These are phyloP conservation scores for Euura saliciscinereae DNA, from an alignment of 1,140 invertebrate species.

Conservation along the genomic window DNA sequence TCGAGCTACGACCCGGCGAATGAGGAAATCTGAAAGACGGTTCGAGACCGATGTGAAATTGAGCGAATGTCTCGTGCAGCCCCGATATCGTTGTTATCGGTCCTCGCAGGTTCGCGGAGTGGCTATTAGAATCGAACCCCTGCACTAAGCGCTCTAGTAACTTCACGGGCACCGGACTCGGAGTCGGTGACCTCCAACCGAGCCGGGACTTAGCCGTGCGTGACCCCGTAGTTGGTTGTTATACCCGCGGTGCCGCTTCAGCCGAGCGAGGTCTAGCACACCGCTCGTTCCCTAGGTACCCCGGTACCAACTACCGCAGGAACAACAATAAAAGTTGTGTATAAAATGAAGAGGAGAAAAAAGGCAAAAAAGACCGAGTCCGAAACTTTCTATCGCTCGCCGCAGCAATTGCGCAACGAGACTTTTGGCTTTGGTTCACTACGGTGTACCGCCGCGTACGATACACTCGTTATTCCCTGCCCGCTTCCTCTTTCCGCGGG, in stretches of 20 bases:
- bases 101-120: too few relatives aligned
- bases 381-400: not conserved
- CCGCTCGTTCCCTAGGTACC: too few relatives aligned
- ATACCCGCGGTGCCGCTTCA: not conserved
- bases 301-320: too few relatives aligned
- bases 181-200: conserved; percentile 53
- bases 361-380: not conserved
- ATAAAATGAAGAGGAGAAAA: not conserved
- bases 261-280: too few relatives aligned
- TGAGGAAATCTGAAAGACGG: too few relatives aligned
- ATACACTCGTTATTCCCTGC: too few relatives aligned
- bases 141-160: conserved; percentile 57
- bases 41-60: not conserved
- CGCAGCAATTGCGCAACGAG: not conserved
- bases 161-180: conserved; percentile 36
- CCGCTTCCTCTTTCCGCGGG: too few relatives aligned
- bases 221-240: not conserved
- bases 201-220: conserved; percentile 53
- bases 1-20: too few relatives aligned
- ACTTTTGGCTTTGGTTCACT: not conserved
- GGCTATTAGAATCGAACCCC: not conserved
- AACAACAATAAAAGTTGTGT: not conserved
- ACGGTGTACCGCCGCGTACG: not conserved
- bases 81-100: too few relatives aligned
- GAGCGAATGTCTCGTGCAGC: not conserved